Conservation (phyloP, 2,888 invertebrate species). For the Homarus gammarus region DNA sequence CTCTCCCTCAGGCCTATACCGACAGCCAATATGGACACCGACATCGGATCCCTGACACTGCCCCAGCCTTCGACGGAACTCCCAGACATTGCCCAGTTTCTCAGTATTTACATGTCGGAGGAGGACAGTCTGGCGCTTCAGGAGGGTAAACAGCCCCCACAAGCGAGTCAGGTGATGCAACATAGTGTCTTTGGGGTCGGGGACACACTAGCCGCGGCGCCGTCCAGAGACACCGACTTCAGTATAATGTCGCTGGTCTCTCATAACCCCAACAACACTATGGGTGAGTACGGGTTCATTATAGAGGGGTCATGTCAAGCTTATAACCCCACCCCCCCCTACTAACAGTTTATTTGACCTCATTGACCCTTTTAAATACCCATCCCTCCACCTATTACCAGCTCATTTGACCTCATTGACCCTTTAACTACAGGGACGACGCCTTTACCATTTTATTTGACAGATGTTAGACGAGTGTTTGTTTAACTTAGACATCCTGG, state of each 20-base stretch:
- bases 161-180: constrained; percentile 31
- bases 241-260: constrained; percentile 56
- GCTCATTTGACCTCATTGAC: too few species aligned
- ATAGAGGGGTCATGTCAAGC: too few species aligned
- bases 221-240: constrained; percentile 47
- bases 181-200: constrained; percentile 53
- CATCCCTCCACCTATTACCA: too few species aligned
- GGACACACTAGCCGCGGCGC: background rate
- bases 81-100: constrained; percentile 64
- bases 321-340: too few species aligned
- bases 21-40: constrained; percentile 30
- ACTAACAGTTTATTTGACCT: too few species aligned
- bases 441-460: too few species aligned
- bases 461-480: too few species aligned
- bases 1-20: background rate
- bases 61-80: constrained; percentile 53
- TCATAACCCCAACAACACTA: constrained; percentile 28
- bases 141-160: constrained; percentile 26
- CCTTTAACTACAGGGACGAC: too few species aligned
- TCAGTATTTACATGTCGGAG: constrained; percentile 62
- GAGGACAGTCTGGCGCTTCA: constrained; percentile 54
- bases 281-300: too few species aligned
- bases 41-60: constrained; percentile 24
- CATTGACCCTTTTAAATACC: too few species aligned
- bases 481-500: too few species aligned